Conservation (phyloP, 2,113 vertebrate species). For the Brachirus orientalis region DNA sequence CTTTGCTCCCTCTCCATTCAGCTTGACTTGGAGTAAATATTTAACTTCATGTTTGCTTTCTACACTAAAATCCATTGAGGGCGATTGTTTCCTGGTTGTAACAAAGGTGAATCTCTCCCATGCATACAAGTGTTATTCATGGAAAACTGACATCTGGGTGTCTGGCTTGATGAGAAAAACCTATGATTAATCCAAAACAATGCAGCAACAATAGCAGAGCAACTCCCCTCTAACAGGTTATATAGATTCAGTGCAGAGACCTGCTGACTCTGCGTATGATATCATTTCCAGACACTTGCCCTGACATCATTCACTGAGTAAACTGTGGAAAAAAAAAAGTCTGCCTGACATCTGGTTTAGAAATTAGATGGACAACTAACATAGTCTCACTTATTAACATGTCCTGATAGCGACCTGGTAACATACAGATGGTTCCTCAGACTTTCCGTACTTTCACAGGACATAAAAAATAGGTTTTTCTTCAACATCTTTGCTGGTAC, state of each 20-base stretch:
- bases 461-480: too few species aligned
- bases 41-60: slow-evolving; percentile 56
- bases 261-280: slow-evolving; percentile 32
- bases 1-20: not conserved
- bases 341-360: slow-evolving; percentile 52
- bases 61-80: not conserved
- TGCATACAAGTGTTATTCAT: not conserved
- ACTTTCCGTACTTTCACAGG: slow-evolving; percentile 7
- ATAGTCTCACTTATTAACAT: slow-evolving; percentile 25
- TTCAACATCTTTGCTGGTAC: too few species aligned
- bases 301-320: slow-evolving; percentile 54
- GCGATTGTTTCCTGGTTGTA: not conserved
- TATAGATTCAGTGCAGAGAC: slow-evolving; percentile 18
- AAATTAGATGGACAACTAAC: slow-evolving; percentile 20
- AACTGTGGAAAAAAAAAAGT: slow-evolving; percentile 5
- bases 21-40: slow-evolving; percentile 30
- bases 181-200: not conserved
- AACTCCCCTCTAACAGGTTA: not conserved
- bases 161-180: not conserved
- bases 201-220: not conserved
- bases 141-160: not conserved
- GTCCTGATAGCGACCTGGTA: not conserved
- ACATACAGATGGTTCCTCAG: slow-evolving; percentile 1
- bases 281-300: slow-evolving; percentile 46
- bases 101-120: not conserved